Base-by-base conservation (phyloP, 2,888 invertebrate genomes). In the Zygogramma bicolorata region DNA sequence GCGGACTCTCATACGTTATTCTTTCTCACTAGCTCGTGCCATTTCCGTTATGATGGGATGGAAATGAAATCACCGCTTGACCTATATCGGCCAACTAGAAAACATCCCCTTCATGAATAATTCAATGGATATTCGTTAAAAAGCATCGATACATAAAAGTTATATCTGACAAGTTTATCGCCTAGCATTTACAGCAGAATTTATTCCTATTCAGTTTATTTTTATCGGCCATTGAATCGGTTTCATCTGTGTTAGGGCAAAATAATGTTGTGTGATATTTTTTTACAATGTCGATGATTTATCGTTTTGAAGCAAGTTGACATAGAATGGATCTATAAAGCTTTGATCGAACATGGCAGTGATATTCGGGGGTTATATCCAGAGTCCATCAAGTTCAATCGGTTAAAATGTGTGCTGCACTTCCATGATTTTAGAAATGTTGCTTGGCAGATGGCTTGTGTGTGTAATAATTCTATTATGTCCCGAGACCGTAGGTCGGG, bases 21-120 rank as follows among this genome's bases (percentile, higher is more conserved):
- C n/a, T n/a, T n/a, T n/a, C n/a, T n/a, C n/a, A n/a, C n/a, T n/a
- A n/a, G n/a, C n/a, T n/a, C n/a, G n/a, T n/a, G n/a, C n/a, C n/a
- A 46, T 20, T 46, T 6, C 27, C 7, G 22, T 53, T 53, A 25
- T n/a, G 7, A n/a, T 53, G 53, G 7, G 7, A 27, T 22, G 49
- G 8, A 13, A 27, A 27, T 53, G 25, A 53, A 53, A 25, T 13
- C 25, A 18, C 25, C 25, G 25, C 13, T 53, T 27, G 53, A 53
- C 53, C 53, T 53, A 3, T 6, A 25, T 53, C 53, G 25, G 25
- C 53, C 13, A n/a, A n/a, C n/a, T 22, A 27, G n/a, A 27, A 25
- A 53, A 53, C 20, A 46, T 22, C 20, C 53, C n/a, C 7, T 53
- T n/a, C 53, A 53, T 53, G 53, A 53, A 53, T 53, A 53, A 53